Evolutionary conservation across 2,888 invertebrate species (phyloP).

Genomic region (Drosophila glabriapex): DNA sequence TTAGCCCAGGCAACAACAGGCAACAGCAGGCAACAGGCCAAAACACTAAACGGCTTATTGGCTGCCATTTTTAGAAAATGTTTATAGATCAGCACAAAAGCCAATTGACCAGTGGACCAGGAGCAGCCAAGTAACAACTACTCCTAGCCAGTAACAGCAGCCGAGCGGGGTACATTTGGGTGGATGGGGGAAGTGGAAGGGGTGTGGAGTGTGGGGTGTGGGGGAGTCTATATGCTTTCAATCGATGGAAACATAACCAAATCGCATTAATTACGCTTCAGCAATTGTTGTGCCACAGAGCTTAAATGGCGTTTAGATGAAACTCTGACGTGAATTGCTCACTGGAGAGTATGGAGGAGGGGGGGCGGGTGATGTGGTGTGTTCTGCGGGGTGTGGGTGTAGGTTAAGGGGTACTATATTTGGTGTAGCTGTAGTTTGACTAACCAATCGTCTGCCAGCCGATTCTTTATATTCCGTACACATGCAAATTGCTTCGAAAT

Average conservation of each 20-base stretch:
- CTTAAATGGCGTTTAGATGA: slow-evolving; percentile 52
- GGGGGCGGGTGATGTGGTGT: neutral
- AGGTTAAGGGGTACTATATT: neutral
- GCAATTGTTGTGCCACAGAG: slow-evolving; percentile 79
- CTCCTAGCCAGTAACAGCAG: neutral
- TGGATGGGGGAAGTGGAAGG: neutral
- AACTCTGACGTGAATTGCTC: slow-evolving; percentile 23
- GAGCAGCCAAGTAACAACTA: slow-evolving; percentile 16
- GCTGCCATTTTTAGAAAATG: slow-evolving; percentile 45
- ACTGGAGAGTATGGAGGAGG: neutral
- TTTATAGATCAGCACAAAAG: slow-evolving; percentile 48
- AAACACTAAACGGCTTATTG: slow-evolving; percentile 43
- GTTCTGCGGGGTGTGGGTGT: neutral
- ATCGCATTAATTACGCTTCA: slow-evolving; percentile 80
- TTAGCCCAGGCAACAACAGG: slow-evolving; percentile 1
- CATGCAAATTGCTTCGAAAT: neutral
- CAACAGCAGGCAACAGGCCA: neutral
- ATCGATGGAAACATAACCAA: slow-evolving; percentile 74
- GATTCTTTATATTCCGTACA: neutral
- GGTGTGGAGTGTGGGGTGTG: neutral
- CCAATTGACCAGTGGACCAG: slow-evolving; percentile 54
- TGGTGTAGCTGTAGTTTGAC: neutral
- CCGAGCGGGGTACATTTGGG: neutral
- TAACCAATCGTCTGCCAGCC: too few relatives aligned
- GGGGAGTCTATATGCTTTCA: slow-evolving; percentile 32